A percentile compares a stretch with the other conserved stretches of the same genome.
phyloP scores from a whole-genome alignment of 2,888 invertebrate genomes.

The Byasa hedistus region DNA sequence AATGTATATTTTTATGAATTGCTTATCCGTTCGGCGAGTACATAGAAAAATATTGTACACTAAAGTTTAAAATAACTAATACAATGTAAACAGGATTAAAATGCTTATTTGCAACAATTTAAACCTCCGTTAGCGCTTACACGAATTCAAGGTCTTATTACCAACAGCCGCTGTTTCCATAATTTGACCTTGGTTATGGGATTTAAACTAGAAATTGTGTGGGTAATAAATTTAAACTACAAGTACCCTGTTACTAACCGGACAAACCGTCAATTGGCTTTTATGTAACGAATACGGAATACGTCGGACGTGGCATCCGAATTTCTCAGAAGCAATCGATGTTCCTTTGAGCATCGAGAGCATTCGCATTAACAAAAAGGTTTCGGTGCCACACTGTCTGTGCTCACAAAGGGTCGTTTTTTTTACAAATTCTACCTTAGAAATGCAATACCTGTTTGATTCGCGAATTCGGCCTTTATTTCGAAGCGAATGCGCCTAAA shows the following conservation, averaged over 20 bases:
- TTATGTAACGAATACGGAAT: background rate
- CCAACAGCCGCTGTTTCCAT: background rate
- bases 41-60: background rate
- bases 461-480: slow-evolving; percentile 49
- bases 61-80: too few species aligned
- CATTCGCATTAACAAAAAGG: slow-evolving; percentile 67
- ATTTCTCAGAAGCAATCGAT: slow-evolving; percentile 57
- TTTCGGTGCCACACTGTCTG: slow-evolving; percentile 76
- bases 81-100: too few species aligned
- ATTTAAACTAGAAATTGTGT: background rate
- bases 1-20: background rate
- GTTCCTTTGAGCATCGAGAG: slow-evolving; percentile 50
- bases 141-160: background rate
- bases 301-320: slow-evolving; percentile 39
- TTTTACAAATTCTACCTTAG: slow-evolving; percentile 67
- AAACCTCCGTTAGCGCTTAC: background rate
- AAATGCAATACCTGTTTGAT: slow-evolving; percentile 56
- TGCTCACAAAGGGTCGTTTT: slow-evolving; percentile 67
- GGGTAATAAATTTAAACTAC: background rate
- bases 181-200: background rate
- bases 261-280: background rate
- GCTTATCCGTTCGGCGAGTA: background rate
- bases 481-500: slow-evolving; percentile 40
- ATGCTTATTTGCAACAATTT: background rate
- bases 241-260: slow-evolving; percentile 1